These are phyloP conservation scores for Cryptophagus acutangulus DNA, from an alignment of 2,888 invertebrate genomes.

Conservation along the genomic window DNA sequence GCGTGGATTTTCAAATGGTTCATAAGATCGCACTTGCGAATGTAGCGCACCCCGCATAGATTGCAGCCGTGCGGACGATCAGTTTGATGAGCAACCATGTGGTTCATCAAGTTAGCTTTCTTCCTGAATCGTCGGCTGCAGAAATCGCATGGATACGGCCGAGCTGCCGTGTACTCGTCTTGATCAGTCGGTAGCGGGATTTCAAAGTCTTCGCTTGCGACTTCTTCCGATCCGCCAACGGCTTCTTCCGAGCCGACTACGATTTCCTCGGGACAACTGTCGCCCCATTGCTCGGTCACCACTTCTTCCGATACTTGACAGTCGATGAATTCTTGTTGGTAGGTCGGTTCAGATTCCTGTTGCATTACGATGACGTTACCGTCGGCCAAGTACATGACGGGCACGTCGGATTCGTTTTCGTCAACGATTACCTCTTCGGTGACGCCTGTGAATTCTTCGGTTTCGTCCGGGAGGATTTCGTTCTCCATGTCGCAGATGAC, in stretches of 20 bases:
- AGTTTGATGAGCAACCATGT: slow-evolving; percentile 82
- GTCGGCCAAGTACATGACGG: slow-evolving; percentile 44
- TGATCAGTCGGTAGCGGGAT: slow-evolving; percentile 78
- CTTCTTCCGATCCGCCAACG: slow-evolving; percentile 53
- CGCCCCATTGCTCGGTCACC: slow-evolving; percentile 76
- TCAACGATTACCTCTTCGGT: slow-evolving; percentile 25
- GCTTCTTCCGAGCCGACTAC: slow-evolving; percentile 54
- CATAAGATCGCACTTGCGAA: slow-evolving; percentile 74
- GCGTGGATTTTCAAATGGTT: slow-evolving; percentile 80
- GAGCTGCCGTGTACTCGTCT: slow-evolving; percentile 68
- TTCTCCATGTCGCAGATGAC: slow-evolving; percentile 54
- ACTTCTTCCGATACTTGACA: slow-evolving; percentile 71
- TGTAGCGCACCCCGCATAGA: slow-evolving; percentile 74
- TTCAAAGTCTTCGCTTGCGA: slow-evolving; percentile 59
- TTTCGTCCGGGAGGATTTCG: slow-evolving; percentile 42
- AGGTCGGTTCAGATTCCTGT: slow-evolving; percentile 27
- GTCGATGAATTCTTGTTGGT: slow-evolving; percentile 50
- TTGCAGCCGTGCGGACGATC: slow-evolving; percentile 79
- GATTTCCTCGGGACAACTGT: slow-evolving; percentile 58
- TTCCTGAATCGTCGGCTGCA: slow-evolving; percentile 79
- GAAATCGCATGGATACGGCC: slow-evolving; percentile 83
- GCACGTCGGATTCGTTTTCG: slow-evolving; percentile 22
- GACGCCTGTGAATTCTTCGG: slow-evolving; percentile 45
- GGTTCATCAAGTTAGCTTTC: slow-evolving; percentile 78
- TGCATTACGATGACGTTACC: slow-evolving; percentile 45